A percentile compares a stretch with the other conserved stretches of the same genome.
phyloP scores from a whole-genome alignment of 2,888 invertebrate genomes.

The Lottia scabra region DNA sequence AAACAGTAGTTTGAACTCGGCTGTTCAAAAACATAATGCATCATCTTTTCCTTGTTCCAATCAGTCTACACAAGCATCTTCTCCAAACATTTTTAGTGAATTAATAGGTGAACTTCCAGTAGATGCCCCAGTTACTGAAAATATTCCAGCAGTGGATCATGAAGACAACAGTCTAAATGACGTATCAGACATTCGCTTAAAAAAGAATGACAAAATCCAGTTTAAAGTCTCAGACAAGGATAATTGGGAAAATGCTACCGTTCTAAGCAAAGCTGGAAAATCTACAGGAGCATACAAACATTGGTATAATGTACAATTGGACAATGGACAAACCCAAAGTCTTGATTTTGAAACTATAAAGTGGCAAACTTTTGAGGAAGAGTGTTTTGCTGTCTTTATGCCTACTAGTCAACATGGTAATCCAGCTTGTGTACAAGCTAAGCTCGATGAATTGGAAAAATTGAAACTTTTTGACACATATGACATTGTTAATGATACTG shows the following conservation, averaged over 20 bases:
- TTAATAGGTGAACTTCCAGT: no score
- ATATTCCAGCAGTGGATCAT: no score
- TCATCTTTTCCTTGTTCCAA: no score
- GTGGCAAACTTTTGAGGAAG: slow-evolving; percentile 7
- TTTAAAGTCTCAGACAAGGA: background rate
- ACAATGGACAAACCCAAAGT: background rate
- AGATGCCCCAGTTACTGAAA: no score
- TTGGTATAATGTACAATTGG: slow-evolving; percentile 12
- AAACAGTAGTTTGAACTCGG: no score
- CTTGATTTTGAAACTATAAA: background rate
- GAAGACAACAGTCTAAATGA: background rate
- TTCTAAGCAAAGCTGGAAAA: slow-evolving; percentile 16
- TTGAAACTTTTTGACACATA: slow-evolving; percentile 16
- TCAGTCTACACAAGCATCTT: no score
- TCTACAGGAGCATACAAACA: slow-evolving; percentile 6
- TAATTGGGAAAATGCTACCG: slow-evolving; percentile 11
- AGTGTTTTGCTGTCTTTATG: background rate
- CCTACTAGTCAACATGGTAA: background rate
- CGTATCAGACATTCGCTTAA: background rate
- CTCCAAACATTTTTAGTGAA: no score
- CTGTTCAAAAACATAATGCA: no score
- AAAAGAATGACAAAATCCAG: background rate
- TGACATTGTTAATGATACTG: background rate
- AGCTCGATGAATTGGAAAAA: slow-evolving; percentile 10
- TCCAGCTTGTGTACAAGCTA: slow-evolving; percentile 11